Conservation (phyloP, 2,888 invertebrate genomes). For the Pandemis cinnamomeana region DNA sequence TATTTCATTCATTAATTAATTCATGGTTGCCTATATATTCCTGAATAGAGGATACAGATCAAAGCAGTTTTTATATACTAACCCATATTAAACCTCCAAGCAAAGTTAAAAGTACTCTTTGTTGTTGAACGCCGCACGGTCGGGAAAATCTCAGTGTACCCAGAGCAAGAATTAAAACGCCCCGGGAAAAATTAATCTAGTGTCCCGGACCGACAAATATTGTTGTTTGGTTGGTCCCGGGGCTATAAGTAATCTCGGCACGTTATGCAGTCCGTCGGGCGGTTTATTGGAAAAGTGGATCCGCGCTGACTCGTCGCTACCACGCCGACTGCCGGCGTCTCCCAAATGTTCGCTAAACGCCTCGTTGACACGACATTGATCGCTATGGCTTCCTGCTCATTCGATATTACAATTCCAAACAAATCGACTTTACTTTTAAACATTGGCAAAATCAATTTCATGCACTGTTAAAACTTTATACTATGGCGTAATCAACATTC, state of each 20-base stretch:
- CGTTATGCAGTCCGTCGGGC: slow-evolving; percentile 75
- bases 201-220: slow-evolving; percentile 76
- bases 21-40: too few species aligned
- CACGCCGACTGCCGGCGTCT: slow-evolving; percentile 45
- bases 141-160: slow-evolving; percentile 19
- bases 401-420: background rate
- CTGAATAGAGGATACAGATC: background rate
- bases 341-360: slow-evolving; percentile 53
- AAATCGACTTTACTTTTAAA: background rate
- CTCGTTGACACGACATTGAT: slow-evolving; percentile 14
- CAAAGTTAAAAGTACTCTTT: slow-evolving; percentile 25
- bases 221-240: slow-evolving; percentile 75
- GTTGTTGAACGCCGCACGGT: slow-evolving; percentile 24
- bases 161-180: slow-evolving; percentile 56
- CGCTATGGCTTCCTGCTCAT: background rate
- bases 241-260: slow-evolving; percentile 79
- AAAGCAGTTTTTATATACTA: slow-evolving; percentile 1
- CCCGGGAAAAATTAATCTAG: slow-evolving; percentile 79
- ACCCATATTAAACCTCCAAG: background rate
- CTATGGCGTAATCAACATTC: too few species aligned
- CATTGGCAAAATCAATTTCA: too few species aligned
- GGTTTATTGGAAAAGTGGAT: slow-evolving; percentile 78
- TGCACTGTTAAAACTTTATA: too few species aligned
- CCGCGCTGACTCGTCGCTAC: slow-evolving; percentile 49
- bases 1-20: too few species aligned